Evolutionary conservation across 2,888 invertebrate genomes (phyloP).

Genomic region (Crematogaster levior): DNA sequence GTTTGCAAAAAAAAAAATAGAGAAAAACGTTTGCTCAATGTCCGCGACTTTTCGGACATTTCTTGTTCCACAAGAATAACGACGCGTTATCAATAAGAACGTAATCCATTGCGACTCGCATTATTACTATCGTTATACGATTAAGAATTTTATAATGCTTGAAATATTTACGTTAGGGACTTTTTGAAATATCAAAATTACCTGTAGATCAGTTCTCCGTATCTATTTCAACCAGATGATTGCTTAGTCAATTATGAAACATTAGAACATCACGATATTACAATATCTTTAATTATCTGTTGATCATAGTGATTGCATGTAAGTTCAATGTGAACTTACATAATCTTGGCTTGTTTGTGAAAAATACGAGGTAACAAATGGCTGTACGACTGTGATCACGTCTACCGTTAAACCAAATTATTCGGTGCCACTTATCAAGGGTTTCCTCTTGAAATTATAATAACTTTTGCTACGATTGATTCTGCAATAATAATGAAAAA

Average conservation of each 20-base stretch:
- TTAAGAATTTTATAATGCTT: constrained; percentile 39
- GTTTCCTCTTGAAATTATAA: not conserved
- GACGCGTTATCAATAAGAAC: constrained; percentile 21
- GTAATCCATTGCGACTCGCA: constrained; percentile 48
- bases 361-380: constrained; percentile 76
- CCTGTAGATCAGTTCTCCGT: constrained; percentile 46
- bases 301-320: not conserved
- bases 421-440: constrained; percentile 41
- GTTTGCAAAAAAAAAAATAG: constrained; percentile 54
- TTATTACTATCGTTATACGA: constrained; percentile 55
- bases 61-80: not conserved
- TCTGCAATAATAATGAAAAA: not conserved
- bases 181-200: constrained; percentile 60
- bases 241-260: not conserved
- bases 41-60: constrained; percentile 41
- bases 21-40: constrained; percentile 60
- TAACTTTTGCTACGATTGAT: not conserved
- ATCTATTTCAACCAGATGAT: not conserved
- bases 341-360: constrained; percentile 69
- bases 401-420: constrained; percentile 59
- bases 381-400: constrained; percentile 73
- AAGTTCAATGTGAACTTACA: not conserved
- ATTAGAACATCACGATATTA: not conserved
- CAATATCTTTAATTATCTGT: not conserved
- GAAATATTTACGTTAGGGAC: constrained; percentile 58